Percentiles rank a stretch among this genome's conserved stretches.
phyloP scores from a whole-genome alignment of 2,113 vertebrate genomes.

The Pavo muticus region DNA sequence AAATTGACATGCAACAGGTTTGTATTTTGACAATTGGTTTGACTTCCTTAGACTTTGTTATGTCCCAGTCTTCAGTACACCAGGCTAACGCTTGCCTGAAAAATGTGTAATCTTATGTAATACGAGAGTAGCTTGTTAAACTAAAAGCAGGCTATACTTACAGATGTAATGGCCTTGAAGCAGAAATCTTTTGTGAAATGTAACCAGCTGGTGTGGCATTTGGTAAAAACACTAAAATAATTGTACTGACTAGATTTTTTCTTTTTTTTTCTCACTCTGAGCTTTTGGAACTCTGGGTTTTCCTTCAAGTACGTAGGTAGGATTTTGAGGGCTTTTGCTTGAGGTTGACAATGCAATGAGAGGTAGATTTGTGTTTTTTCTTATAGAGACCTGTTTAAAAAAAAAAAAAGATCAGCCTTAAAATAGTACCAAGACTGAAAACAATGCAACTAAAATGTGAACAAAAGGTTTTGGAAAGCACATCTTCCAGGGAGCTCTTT shows the following conservation, averaged over 20 bases:
- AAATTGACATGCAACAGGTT: conserved; percentile 19
- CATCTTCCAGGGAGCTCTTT: neutral
- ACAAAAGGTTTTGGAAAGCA: neutral
- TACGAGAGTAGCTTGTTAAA: conserved; percentile 30
- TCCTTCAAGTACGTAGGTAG: neutral
- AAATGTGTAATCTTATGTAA: neutral
- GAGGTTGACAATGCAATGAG: neutral
- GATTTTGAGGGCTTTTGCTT: neutral
- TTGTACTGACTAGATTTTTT: neutral
- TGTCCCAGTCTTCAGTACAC: neutral
- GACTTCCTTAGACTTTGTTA: neutral
- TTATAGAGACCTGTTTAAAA: neutral
- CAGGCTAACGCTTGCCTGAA: neutral
- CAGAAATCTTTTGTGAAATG: neutral
- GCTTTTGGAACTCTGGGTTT: neutral
- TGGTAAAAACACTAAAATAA: conserved; percentile 16
- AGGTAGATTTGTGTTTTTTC: neutral
- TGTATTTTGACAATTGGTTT: neutral
- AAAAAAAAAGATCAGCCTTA: neutral
- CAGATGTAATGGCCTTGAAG: conserved; percentile 19
- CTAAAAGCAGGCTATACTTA: conserved; percentile 34
- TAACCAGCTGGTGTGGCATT: neutral
- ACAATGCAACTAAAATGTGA: neutral
- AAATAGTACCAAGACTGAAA: neutral
- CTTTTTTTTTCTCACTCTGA: neutral